Base-by-base conservation (phyloP, 2,888 invertebrate species). In the Dryadula phaetusa region DNA sequence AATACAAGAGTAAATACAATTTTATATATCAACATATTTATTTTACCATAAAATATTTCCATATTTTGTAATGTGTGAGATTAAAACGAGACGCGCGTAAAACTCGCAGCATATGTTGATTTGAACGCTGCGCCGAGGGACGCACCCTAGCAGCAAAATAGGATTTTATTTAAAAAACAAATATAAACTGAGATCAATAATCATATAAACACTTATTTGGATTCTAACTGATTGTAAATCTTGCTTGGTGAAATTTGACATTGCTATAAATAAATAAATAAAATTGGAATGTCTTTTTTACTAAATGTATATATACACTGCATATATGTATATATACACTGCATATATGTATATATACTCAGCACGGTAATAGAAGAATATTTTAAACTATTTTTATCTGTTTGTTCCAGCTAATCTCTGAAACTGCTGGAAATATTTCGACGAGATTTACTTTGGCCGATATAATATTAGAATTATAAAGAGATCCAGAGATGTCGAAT, bases 21-120 rank as follows among this genome's bases (percentile, higher is more conserved):
- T 28, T 44, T 16, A 44, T 5, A 60, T 18, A 28, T 0, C 3
- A 42, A 46, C 32, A 32, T 32, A 18, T 44, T 60, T 16, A 28
- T 44, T 25, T 46, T 28, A 32, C 18, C 14, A 60, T 42, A 44
- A 52, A 60, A 44, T 32, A 32, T 60, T 46, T 3, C 32, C 44
- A 60, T 72, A 64, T 64, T 64, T 44, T 22, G 20, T 54, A 64
- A 46, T 46, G 64, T 71, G 77, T 46, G 76, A 79, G 85, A 89
- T 88, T 89, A 88, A 87, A 87, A 88, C 83, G 81, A 82, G 82
- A 82, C 79, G 76, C 81, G 86, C 90, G 86, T 86, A 85, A 85
- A 90, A 90, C 88, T 76, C 77, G 74, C 71, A 88, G 77, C 90
- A 91, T 91, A 92, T 92, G 90, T 77, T 79, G 77, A 71, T 74